A percentile compares a stretch with the other conserved stretches of the same genome.
These are phyloP conservation scores for Trichonephila clavata DNA, from an alignment of 1,140 invertebrate genomes.

Conservation along the genomic window DNA sequence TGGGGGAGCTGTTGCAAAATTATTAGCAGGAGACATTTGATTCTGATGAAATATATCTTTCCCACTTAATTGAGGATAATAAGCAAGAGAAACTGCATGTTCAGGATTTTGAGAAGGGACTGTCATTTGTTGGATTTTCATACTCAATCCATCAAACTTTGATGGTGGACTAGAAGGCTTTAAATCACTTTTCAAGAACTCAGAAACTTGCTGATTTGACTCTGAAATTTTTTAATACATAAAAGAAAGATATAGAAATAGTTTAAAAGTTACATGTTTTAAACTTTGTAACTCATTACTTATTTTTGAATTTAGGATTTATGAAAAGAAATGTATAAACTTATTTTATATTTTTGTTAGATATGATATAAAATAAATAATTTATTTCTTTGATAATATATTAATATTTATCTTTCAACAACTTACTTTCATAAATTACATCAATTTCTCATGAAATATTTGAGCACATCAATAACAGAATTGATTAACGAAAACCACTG, in stretches of 20 bases:
- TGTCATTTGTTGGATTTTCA: slow-evolving; percentile 48
- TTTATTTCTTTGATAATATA: too few relatives aligned
- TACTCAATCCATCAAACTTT: slow-evolving; percentile 56
- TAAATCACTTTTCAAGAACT: slow-evolving; percentile 67
- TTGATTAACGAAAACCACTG: too few relatives aligned
- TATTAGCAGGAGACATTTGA: slow-evolving; percentile 35
- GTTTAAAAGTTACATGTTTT: too few relatives aligned
- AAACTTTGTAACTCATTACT: too few relatives aligned
- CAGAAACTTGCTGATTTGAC: slow-evolving; percentile 81
- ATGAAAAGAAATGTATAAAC: too few relatives aligned
- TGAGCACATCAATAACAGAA: too few relatives aligned
- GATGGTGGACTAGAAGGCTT: slow-evolving; percentile 64
- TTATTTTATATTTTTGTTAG: too few relatives aligned
- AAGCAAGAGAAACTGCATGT: not conserved
- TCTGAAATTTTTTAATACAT: slow-evolving; percentile 81
- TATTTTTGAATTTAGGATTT: too few relatives aligned
- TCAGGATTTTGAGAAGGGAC: slow-evolving; percentile 20
- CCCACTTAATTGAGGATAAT: slow-evolving; percentile 24
- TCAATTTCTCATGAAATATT: too few relatives aligned
- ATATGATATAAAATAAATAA: too few relatives aligned
- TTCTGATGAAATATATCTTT: slow-evolving; percentile 69
- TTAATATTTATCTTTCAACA: too few relatives aligned
- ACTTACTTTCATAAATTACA: too few relatives aligned
- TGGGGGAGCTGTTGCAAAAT: slow-evolving; percentile 42
- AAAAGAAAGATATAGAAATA: not conserved